Evolutionary conservation across 2,797 vertebrate genomes (phyloP).

Genomic region (Glyptemys insculpta): DNA sequence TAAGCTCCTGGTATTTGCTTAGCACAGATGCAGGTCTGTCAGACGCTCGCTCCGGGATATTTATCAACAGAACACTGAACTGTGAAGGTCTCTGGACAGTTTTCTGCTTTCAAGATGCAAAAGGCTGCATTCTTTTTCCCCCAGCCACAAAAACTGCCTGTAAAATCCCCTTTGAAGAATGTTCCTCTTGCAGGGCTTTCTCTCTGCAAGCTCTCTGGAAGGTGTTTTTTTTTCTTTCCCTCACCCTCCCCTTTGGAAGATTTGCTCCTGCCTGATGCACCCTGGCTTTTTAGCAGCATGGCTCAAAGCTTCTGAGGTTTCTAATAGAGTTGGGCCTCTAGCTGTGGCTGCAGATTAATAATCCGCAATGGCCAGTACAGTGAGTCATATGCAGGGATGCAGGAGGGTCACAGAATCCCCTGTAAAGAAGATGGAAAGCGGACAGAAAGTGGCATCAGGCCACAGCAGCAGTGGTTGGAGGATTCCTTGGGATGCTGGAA

Average conservation of each 20-base stretch:
- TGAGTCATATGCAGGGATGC: not conserved
- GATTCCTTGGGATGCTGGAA: not conserved
- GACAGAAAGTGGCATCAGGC: not conserved
- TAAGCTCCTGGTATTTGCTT: constrained; percentile 26
- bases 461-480: not conserved
- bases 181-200: not conserved
- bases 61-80: constrained; percentile 41
- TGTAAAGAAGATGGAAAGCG: not conserved
- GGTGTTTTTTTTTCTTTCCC: not conserved
- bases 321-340: not conserved
- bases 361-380: too few relatives aligned
- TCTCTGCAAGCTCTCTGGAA: not conserved
- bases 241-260: not conserved
- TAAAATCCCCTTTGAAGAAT: not conserved
- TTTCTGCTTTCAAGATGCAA: constrained; percentile 18
- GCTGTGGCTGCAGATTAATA: not conserved
- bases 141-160: not conserved
- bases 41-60: constrained; percentile 28
- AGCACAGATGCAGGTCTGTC: not conserved
- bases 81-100: constrained; percentile 28
- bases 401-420: not conserved
- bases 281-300: not conserved
- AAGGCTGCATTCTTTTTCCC: not conserved
- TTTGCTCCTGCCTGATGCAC: not conserved
- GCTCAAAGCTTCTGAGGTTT: not conserved